These are phyloP conservation scores for Iselma pallidipennis DNA, from an alignment of 2,888 invertebrate species.

Conservation along the genomic window DNA sequence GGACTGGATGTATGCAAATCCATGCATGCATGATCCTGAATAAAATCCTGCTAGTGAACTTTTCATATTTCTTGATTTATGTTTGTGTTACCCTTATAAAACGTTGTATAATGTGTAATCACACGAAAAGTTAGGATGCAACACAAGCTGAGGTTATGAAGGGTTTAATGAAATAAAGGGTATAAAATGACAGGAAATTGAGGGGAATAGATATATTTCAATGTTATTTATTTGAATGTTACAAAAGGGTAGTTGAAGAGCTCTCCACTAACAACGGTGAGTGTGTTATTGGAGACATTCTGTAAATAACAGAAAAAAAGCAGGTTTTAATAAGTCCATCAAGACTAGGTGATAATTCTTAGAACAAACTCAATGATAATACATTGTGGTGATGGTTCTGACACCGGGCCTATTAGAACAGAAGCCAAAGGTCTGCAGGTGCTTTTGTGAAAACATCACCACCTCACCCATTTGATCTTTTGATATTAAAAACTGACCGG, in stretches of 20 bases:
- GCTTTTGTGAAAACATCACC: constrained; percentile 4
- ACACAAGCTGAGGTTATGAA: constrained; percentile 34
- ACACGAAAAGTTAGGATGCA: constrained; percentile 29
- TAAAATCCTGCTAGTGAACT: constrained; percentile 21
- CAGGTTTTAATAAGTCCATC: background rate
- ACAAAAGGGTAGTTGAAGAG: constrained; percentile 4
- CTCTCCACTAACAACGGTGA: background rate
- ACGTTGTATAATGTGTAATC: constrained; percentile 38
- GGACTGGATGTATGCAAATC: background rate
- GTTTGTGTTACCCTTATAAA: constrained; percentile 30
- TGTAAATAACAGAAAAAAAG: background rate
- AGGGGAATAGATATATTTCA: constrained; percentile 46
- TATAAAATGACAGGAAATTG: constrained; percentile 47
- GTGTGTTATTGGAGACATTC: background rate
- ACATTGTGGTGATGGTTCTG: constrained; percentile 2
- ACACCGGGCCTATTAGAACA: constrained; percentile 7
- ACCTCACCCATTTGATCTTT: background rate
- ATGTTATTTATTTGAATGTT: constrained; percentile 34
- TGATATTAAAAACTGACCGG: constrained; percentile 2
- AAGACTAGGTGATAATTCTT: background rate
- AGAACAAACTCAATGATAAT: background rate
- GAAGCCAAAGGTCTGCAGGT: constrained; percentile 6
- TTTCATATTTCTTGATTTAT: constrained; percentile 39
- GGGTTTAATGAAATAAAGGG: constrained; percentile 45
- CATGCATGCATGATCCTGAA: constrained; percentile 22